Evolutionary conservation across 1,140 invertebrate genomes (phyloP), one percentile per base, ranked within the genome.

Genomic region (Chrysopa pallens): DNA sequence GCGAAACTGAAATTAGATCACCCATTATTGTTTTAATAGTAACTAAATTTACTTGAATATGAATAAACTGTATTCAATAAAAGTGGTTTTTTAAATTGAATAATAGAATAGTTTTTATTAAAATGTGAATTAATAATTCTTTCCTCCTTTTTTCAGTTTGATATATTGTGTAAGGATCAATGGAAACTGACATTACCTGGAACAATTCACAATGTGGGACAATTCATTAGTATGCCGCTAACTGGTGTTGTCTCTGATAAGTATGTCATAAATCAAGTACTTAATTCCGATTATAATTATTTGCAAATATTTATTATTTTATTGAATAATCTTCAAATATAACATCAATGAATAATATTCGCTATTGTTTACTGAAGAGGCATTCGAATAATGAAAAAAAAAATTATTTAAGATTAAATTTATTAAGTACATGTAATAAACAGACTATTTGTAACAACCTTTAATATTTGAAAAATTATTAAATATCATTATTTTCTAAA

Each of bases 151-250:
- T 48, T 35, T 14, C 42, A 70, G 67, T 72, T 67, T 52, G 54
- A 57, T 17, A 58, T 70, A 1, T 66, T 62, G 14, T 70, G 69
- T 45, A 44, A 57, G 6, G 51, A 74, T 51, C 68, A 70, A 51
- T 78, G 75, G 74, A 77, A 74, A 58, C 57, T 74, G 29, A 69
- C 74, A 0, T 53, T 77, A 45, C 69, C 78, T 14, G 76, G 76
- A 37, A 78, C 74, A 7, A 59, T 77, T 9, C 74, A 76, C 54
- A 77, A 75, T 52, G 52, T 75, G 29, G 75, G 74, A 29, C 74
- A 75, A 56, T 67, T 78, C 46, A 57, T 76, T 8, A 73, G 73
- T 4, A 59, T 78, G 48, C 72, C 72, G n/a, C 65, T 78, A 36
- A 62, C 72, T 7, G 73, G 75, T 35, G 68, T 70, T 44, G 56